Evolutionary conservation across 2,888 invertebrate genomes (phyloP), one percentile per base, ranked within the genome.

Genomic region (Zygogramma bicolorata): DNA sequence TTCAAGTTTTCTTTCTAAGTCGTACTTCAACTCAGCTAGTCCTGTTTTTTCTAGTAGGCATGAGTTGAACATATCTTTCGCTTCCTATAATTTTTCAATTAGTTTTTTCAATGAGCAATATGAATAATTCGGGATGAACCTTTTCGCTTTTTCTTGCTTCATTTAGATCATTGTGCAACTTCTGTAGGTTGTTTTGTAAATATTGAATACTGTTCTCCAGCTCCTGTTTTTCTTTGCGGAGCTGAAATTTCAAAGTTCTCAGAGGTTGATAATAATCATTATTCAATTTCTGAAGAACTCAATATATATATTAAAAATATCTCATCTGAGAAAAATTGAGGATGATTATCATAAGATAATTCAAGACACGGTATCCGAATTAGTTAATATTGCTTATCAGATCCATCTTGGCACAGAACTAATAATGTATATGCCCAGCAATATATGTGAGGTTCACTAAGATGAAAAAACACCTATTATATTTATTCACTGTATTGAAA

Each of bases 121-220:
- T 20, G n/a, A 18, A 20, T 0, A 15, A 20, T 6, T 20, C 8
- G 2, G 2, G 10, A 13, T 18, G 3, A 8, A 83, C 85, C 75
- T 79, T 77, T 77, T 83, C 82, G 15, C 75, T 71, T 73, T 79
- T 73, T 68, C 82, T 79, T 2, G 82, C 69, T 15, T 79, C 73
- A 66, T 85, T 79, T 29, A 86, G 75, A 69, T 84, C 85, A 18
- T 73, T 75, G 31, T 83, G 81, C 27, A 85, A 58, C 73, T 84
- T 85, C 59, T 83, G 80, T 0, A 80, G 68, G 65, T 81, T 85
- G 4, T 81, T 84, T 77, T 86, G 82, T n/a, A 86, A 74, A 79
- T 84, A 85, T 31, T 77, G 75, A 15, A 81, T 70, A 27, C 80
- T 83, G 7, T 73, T 76, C 20, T 81, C 76, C 20, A 81, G 40